These are phyloP conservation scores for Coreoperca whiteheadi DNA, from an alignment of 2,113 vertebrate genomes.

Conservation along the genomic window DNA sequence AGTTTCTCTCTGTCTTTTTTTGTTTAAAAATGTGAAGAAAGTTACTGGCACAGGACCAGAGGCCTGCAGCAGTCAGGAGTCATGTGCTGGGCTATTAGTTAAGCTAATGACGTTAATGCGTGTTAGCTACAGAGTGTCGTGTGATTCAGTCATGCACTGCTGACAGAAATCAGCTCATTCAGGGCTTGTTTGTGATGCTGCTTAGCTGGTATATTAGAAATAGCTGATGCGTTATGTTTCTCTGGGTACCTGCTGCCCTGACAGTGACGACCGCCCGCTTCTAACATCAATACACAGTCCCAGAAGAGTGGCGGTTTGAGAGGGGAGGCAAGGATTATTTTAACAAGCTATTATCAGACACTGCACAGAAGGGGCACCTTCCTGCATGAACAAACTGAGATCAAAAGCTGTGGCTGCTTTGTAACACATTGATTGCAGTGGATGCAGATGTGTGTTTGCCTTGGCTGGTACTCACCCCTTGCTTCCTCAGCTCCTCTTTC, in stretches of 20 bases:
- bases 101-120: slow-evolving; percentile 67
- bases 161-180: slow-evolving; percentile 53
- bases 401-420: slow-evolving; percentile 23
- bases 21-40: slow-evolving; percentile 18
- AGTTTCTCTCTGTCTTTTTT: background rate
- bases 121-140: slow-evolving; percentile 40
- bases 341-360: slow-evolving; percentile 16
- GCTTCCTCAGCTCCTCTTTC: slow-evolving; percentile 96
- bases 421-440: background rate
- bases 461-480: slow-evolving; percentile 88
- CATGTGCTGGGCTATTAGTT: slow-evolving; percentile 60
- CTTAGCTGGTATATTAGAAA: slow-evolving; percentile 41
- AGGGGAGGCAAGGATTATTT: slow-evolving; percentile 12
- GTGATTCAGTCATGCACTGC: slow-evolving; percentile 56
- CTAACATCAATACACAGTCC: slow-evolving; percentile 12
- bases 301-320: slow-evolving; percentile 14
- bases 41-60: slow-evolving; percentile 38
- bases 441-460: background rate
- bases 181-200: slow-evolving; percentile 41
- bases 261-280: background rate
- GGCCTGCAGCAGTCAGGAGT: slow-evolving; percentile 53
- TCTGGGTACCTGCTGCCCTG: background rate
- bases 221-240: slow-evolving; percentile 26
- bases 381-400: slow-evolving; percentile 19
- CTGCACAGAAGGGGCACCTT: background rate